Evolutionary conservation across 2,888 invertebrate species (phyloP).

Genomic region (Ormia ochracea): DNA sequence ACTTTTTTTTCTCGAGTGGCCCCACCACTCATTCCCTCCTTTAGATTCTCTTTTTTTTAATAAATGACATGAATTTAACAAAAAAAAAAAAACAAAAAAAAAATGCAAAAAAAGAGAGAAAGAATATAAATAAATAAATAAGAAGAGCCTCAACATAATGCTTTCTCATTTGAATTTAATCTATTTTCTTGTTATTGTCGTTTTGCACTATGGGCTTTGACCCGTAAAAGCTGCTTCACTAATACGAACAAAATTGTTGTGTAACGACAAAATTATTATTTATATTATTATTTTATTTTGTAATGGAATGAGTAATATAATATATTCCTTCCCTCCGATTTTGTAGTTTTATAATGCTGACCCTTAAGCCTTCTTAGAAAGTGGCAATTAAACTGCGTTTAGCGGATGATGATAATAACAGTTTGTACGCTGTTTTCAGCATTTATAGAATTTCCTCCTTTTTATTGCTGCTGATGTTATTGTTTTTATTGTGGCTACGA

Average conservation of each 20-base stretch:
- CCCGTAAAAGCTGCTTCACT: slow-evolving; percentile 7
- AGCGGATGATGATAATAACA: slow-evolving; percentile 37
- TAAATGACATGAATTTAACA: neutral
- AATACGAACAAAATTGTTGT: slow-evolving; percentile 22
- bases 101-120: slow-evolving; percentile 30
- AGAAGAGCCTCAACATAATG: slow-evolving; percentile 22
- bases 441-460: neutral
- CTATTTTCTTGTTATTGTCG: slow-evolving; percentile 17
- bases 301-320: slow-evolving; percentile 14
- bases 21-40: neutral
- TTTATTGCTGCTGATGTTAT: neutral
- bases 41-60: neutral
- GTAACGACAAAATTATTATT: slow-evolving; percentile 11
- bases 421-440: slow-evolving; percentile 24
- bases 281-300: slow-evolving; percentile 1
- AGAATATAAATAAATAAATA: slow-evolving; percentile 32
- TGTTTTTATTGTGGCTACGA: neutral
- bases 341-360: slow-evolving; percentile 19
- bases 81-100: slow-evolving; percentile 23
- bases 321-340: neutral
- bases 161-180: slow-evolving; percentile 42
- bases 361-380: slow-evolving; percentile 51
- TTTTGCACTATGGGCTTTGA: slow-evolving; percentile 8
- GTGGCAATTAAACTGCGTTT: slow-evolving; percentile 49
- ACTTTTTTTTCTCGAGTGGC: slow-evolving; percentile 12